These are phyloP conservation scores for Mythimna loreyi DNA, from an alignment of 2,888 invertebrate species.

Conservation along the genomic window DNA sequence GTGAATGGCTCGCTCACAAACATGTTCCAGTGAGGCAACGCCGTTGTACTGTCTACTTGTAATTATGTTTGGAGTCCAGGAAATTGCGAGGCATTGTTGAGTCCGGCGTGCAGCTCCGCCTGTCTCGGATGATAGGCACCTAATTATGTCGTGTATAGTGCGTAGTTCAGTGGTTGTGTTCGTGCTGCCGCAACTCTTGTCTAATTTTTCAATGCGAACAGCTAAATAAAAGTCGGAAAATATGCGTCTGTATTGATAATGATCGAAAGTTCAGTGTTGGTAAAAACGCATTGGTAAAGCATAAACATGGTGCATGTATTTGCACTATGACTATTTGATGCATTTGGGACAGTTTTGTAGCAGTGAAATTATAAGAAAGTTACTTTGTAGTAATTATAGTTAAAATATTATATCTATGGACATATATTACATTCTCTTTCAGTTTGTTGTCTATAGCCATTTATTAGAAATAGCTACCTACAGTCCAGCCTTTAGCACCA, in stretches of 20 bases:
- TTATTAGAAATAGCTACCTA: neutral
- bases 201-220: neutral
- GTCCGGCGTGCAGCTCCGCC: conserved; percentile 1
- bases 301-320: no score
- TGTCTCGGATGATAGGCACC: conserved; percentile 14
- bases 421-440: neutral
- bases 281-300: no score
- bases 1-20: conserved; percentile 53
- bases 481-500: no score
- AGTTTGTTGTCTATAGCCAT: neutral
- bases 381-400: no score
- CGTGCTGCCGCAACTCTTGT: neutral
- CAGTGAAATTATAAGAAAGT: neutral
- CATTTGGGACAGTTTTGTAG: neutral
- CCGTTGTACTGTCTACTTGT: conserved; percentile 38
- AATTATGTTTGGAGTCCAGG: conserved; percentile 49
- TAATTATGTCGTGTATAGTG: conserved; percentile 26
- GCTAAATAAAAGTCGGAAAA: neutral
- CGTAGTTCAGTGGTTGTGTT: conserved; percentile 1
- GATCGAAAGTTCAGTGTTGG: no score
- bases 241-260: neutral
- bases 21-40: conserved; percentile 46
- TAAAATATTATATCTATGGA: no score
- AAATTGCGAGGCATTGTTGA: conserved; percentile 53
- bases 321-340: no score